Conservation (phyloP, 2,797 vertebrate species). For the Myotis planiceps region DNA sequence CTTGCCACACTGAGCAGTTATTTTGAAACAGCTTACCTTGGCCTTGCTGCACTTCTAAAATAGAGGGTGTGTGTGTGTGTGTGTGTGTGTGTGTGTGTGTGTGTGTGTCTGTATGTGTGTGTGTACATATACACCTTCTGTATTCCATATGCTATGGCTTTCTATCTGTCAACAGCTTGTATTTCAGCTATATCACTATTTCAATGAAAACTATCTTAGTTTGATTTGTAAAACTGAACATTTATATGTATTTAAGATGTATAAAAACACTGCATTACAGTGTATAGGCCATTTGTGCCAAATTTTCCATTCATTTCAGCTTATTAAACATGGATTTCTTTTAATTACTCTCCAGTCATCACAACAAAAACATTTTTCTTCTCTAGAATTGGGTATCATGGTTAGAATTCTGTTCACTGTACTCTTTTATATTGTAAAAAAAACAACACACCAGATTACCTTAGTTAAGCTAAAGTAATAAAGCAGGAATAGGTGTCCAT, state of each 20-base stretch:
- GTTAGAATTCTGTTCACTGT: conserved; percentile 10
- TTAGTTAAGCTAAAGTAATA: neutral
- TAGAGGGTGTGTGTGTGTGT: neutral
- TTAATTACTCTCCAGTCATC: neutral
- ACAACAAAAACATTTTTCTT: neutral
- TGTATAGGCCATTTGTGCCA: neutral
- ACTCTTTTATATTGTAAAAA: neutral
- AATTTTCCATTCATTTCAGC: neutral
- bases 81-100: neutral
- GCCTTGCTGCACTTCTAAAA: conserved; percentile 10
- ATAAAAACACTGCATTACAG: neutral
- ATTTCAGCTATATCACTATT: neutral
- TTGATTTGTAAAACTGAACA: neutral
- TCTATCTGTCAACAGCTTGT: neutral
- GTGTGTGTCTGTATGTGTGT: neutral
- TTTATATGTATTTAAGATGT: conserved; percentile 29
- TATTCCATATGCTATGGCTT: neutral
- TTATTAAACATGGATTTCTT: neutral
- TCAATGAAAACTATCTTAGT: neutral
- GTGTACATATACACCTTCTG: neutral
- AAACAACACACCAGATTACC: neutral
- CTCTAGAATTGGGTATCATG: neutral
- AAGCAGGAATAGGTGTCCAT: neutral
- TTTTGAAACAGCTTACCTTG: conserved; percentile 55
- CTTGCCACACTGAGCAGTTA: neutral